A percentile compares a stretch with the other conserved stretches of the same genome.
Evolutionary conservation across 2,113 vertebrate species (phyloP).

Genomic region (Antigone vipio): DNA sequence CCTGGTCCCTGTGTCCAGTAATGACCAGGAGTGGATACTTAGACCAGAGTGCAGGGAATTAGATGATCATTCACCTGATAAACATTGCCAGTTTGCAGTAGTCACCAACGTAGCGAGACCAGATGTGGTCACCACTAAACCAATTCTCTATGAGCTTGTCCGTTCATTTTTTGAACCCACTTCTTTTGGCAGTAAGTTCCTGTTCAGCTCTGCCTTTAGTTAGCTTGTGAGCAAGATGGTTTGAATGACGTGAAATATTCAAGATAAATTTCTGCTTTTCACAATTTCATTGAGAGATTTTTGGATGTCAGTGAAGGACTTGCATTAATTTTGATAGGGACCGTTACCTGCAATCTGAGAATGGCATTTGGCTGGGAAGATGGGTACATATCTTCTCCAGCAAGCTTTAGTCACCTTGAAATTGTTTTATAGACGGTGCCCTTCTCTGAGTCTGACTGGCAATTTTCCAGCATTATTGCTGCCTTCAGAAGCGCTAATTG

Average conservation of each 20-base stretch:
- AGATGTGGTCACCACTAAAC: not conserved
- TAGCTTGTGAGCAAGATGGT: not conserved
- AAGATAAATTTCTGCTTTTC: not conserved
- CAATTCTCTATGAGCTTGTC: not conserved
- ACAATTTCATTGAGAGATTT: not conserved
- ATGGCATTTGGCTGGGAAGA: not conserved
- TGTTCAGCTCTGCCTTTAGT: not conserved
- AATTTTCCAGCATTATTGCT: not conserved
- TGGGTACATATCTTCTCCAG: not conserved
- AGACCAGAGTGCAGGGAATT: not conserved
- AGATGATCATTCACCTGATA: not conserved
- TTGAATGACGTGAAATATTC: not conserved
- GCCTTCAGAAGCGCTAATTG: not conserved
- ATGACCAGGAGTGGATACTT: not conserved
- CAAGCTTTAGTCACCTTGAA: not conserved
- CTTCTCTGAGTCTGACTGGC: not conserved
- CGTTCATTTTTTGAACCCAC: not conserved
- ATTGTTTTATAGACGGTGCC: not conserved
- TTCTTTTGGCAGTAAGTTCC: not conserved
- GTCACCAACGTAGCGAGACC: accelerated
- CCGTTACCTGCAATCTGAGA: not conserved
- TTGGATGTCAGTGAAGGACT: not conserved
- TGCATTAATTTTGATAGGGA: not conserved
- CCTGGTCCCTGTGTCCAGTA: not conserved
- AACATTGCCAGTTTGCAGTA: not conserved